phyloP scores from a whole-genome alignment of 2,113 vertebrate genomes.

The Glareola pratincola region DNA sequence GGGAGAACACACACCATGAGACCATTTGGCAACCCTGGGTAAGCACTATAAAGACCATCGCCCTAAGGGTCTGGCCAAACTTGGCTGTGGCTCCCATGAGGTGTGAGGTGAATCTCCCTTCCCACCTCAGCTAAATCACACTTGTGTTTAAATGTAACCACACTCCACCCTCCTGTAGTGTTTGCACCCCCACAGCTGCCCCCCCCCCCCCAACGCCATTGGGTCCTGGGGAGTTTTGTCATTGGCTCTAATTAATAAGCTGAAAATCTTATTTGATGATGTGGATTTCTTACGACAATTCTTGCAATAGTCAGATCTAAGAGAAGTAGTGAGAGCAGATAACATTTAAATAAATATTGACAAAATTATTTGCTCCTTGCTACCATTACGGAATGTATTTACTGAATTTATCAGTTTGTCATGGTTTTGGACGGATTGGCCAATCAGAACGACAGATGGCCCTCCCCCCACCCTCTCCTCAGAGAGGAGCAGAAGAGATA shows the following conservation, averaged over 20 bases:
- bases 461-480: too few relatives aligned
- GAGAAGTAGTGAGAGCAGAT: not conserved
- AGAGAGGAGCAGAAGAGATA: too few relatives aligned
- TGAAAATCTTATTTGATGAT: not conserved
- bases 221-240: not conserved
- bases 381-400: not conserved
- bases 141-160: not conserved
- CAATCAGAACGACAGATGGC: too few relatives aligned
- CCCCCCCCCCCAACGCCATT: too few relatives aligned
- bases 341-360: not conserved
- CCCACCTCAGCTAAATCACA: not conserved
- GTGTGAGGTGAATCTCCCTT: not conserved
- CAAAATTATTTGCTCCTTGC: not conserved
- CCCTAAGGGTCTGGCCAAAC: not conserved
- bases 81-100: not conserved
- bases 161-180: rapidly evolving
- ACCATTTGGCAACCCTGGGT: not conserved
- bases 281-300: not conserved
- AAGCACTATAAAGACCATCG: not conserved
- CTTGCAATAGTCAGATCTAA: not conserved
- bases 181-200: not conserved
- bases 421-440: too few relatives aligned
- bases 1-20: not conserved
- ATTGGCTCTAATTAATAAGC: not conserved
- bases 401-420: not conserved